phyloP scores from a whole-genome alignment of 2,888 invertebrate species.

The Cerceris rybyensis region DNA sequence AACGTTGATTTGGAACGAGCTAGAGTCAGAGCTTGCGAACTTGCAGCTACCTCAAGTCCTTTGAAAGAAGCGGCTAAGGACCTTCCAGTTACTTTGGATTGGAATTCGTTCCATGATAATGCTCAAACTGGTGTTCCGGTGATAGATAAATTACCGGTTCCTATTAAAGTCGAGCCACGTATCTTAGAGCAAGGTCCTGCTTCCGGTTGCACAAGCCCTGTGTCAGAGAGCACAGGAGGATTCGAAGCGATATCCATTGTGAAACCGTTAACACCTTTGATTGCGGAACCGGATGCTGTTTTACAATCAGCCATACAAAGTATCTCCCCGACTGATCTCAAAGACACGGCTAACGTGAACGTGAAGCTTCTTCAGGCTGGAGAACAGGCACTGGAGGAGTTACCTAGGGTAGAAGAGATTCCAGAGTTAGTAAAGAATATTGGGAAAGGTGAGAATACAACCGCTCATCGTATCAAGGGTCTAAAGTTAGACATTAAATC shows the following conservation, averaged over 20 bases:
- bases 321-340: conserved; percentile 84
- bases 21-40: conserved; percentile 81
- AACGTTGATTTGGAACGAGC: conserved; percentile 84
- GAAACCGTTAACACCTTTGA: conserved; percentile 85
- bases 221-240: conserved; percentile 83
- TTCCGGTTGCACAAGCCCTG: conserved; percentile 77
- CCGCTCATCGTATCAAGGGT: conserved; percentile 85
- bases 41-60: conserved; percentile 83
- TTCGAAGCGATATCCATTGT: conserved; percentile 86
- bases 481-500: conserved; percentile 86
- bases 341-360: conserved; percentile 85
- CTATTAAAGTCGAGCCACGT: conserved; percentile 83
- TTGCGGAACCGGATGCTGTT: conserved; percentile 82
- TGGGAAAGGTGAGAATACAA: conserved; percentile 84
- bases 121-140: conserved; percentile 73
- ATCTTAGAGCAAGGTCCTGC: conserved; percentile 82
- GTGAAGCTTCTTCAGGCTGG: conserved; percentile 84
- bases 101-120: conserved; percentile 59
- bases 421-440: conserved; percentile 83
- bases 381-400: conserved; percentile 83
- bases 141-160: conserved; percentile 80
- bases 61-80: conserved; percentile 87
- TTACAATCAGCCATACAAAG: conserved; percentile 83
- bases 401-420: conserved; percentile 86
- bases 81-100: conserved; percentile 85